phyloP scores from a whole-genome alignment of 1,140 invertebrate species.

The Tigriopus japonicus region DNA sequence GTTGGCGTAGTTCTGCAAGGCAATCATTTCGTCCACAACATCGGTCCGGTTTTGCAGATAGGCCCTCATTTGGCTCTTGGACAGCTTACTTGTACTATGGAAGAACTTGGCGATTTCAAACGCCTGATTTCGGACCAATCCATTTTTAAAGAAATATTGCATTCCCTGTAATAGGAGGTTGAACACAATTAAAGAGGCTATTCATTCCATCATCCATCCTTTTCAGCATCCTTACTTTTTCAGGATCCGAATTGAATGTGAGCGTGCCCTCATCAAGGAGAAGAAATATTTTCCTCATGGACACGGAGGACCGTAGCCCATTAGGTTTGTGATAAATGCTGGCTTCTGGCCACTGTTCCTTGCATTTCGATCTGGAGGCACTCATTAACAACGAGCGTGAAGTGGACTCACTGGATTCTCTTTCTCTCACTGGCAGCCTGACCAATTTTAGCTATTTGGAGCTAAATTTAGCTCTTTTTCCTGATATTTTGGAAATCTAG shows the following conservation, averaged over 20 bases:
- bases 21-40: constrained; percentile 22
- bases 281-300: constrained; percentile 30
- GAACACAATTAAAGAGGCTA: constrained; percentile 2
- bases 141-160: constrained; percentile 26
- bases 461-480: no score
- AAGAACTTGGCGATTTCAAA: constrained; percentile 30
- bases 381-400: no score
- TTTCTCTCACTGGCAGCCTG: no score
- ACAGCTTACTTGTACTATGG: constrained; percentile 25
- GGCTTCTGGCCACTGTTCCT: constrained; percentile 28
- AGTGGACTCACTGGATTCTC: no score
- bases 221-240: no score
- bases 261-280: constrained; percentile 33
- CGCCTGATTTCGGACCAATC: constrained; percentile 26
- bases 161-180: constrained; percentile 24
- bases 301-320: constrained; percentile 21
- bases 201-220: no score
- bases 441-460: no score
- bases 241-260: constrained; percentile 32
- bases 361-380: no score
- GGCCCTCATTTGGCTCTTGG: constrained; percentile 24
- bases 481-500: no score
- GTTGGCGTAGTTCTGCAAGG: constrained; percentile 32
- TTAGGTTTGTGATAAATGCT: constrained; percentile 23
- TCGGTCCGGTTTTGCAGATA: constrained; percentile 22